A percentile compares a stretch with the other conserved stretches of the same genome.
Evolutionary conservation across 2,888 invertebrate species (phyloP).

Genomic region (Apotomis betuletana): DNA sequence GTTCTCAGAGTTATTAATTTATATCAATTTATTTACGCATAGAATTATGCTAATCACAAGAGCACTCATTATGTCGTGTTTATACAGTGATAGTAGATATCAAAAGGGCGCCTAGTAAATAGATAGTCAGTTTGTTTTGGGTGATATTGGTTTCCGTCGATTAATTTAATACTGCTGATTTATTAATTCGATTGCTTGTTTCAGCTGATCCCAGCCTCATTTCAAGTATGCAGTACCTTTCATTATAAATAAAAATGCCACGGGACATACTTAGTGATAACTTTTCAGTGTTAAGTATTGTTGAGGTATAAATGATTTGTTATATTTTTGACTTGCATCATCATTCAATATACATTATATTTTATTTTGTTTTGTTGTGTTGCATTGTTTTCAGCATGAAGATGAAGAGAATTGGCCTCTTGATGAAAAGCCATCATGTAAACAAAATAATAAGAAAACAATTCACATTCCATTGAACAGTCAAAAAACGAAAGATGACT

Average conservation of each 20-base stretch:
- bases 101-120: neutral
- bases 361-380: neutral
- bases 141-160: neutral
- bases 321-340: neutral
- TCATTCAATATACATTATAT: constrained; percentile 18
- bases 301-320: constrained; percentile 72
- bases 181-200: neutral
- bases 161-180: neutral
- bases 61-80: neutral
- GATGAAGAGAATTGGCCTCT: constrained; percentile 76
- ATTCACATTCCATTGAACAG: constrained; percentile 59
- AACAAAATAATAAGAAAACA: constrained; percentile 64
- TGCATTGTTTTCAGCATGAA: constrained; percentile 64
- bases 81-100: constrained; percentile 4
- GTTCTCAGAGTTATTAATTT: neutral
- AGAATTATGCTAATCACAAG: neutral
- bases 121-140: constrained; percentile 22
- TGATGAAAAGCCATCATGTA: constrained; percentile 67
- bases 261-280: constrained; percentile 87
- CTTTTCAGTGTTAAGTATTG: constrained; percentile 84
- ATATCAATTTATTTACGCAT: constrained; percentile 13
- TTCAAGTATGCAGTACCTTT: constrained; percentile 16
- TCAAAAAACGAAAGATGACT: constrained; percentile 72
- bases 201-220: constrained; percentile 5
- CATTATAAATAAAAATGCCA: constrained; percentile 79